phyloP scores from a whole-genome alignment of 2,113 vertebrate species.

The Cricetomys ansorgei region DNA sequence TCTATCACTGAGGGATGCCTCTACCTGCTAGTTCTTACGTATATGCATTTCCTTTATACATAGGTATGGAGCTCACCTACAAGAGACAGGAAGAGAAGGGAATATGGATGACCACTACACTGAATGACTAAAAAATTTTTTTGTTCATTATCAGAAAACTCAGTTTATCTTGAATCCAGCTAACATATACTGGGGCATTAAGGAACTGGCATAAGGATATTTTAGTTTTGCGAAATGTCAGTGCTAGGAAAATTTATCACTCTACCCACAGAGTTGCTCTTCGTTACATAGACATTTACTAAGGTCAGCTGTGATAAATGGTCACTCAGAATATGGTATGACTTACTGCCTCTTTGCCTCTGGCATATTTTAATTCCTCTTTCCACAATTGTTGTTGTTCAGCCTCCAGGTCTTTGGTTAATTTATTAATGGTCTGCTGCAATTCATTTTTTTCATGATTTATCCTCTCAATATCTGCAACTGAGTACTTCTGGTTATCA shows the following conservation, averaged over 20 bases:
- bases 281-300: background rate
- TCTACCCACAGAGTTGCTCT: background rate
- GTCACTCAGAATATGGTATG: background rate
- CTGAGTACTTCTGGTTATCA: constrained; percentile 95
- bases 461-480: constrained; percentile 95
- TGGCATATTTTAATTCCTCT: constrained; percentile 94
- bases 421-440: constrained; percentile 91
- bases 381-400: constrained; percentile 95
- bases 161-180: background rate
- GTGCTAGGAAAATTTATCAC: background rate
- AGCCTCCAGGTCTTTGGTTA: constrained; percentile 91
- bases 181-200: background rate
- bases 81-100: background rate
- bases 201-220: background rate
- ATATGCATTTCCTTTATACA: background rate
- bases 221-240: constrained; percentile 21
- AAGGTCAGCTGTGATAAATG: background rate
- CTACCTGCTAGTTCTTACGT: background rate
- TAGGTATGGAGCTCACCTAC: background rate
- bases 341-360: constrained; percentile 93
- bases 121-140: no score
- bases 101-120: background rate
- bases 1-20: background rate
- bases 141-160: constrained; percentile 17
- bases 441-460: constrained; percentile 95